Evolutionary conservation across 1,140 invertebrate genomes (phyloP).

Genomic region (Anagrus nilaparvatae): DNA sequence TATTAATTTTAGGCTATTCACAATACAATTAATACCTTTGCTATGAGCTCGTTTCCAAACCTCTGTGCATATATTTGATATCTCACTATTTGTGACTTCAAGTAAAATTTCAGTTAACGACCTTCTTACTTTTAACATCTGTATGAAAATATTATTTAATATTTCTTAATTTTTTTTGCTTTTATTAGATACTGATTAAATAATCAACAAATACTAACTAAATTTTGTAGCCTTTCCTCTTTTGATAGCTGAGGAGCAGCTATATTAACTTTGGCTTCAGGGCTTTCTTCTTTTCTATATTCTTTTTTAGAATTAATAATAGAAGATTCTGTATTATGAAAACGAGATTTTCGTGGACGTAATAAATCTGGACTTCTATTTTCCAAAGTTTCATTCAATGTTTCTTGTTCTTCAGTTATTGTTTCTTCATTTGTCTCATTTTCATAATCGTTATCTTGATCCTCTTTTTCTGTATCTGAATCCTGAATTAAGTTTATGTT

Average conservation of each 20-base stretch:
- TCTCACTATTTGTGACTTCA: conserved; percentile 86
- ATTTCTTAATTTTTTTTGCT: background rate
- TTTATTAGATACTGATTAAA: conserved; percentile 1
- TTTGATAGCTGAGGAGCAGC: conserved; percentile 26
- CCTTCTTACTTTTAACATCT: conserved; percentile 82
- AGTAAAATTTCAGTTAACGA: conserved; percentile 85
- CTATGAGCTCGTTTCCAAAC: conserved; percentile 50
- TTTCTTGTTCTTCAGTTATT: conserved; percentile 22
- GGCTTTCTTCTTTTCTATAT: conserved; percentile 24
- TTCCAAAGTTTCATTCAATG: conserved; percentile 25
- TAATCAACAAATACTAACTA: conserved; percentile 16
- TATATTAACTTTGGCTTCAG: conserved; percentile 13
- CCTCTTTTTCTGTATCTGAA: conserved; percentile 46
- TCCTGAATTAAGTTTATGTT: conserved; percentile 31
- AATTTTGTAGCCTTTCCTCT: conserved; percentile 45
- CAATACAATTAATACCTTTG: conserved; percentile 51
- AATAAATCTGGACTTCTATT: conserved; percentile 34
- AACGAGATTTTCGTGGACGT: conserved; percentile 37
- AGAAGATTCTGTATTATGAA: conserved; percentile 36
- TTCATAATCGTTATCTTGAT: conserved; percentile 34
- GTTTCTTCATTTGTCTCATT: conserved; percentile 20
- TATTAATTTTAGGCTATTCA: too few relatives aligned
- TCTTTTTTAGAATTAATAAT: conserved; percentile 10
- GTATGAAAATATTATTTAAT: conserved; percentile 23
- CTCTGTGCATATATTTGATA: conserved; percentile 69